Evolutionary conservation across 64 coral and sea anemone genomes (phyloP), one percentile per base, ranked within the genome.

Genomic region (Exaiptasia diaphana): DNA sequence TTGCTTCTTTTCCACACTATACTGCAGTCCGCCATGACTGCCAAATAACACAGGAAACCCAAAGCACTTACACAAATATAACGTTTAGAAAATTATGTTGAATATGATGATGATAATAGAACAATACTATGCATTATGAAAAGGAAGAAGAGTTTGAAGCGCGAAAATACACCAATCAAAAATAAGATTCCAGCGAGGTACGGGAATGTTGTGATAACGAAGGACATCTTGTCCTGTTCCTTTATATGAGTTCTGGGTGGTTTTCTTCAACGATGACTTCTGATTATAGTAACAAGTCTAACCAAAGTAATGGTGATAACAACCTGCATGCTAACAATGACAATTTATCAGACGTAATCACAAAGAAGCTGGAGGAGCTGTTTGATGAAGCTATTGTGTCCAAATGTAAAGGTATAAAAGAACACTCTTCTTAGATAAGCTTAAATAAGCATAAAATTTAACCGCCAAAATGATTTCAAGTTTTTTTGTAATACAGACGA

Each of bases 401-500:
- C 20, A 56, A 56, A 24, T 56, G 20, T 24, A 24, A 56, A 56
- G 53, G 53, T 56, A 24, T 21, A 24, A 56, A 24, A 56, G 20
- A 21, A 21, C 18, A 56, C 53, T 17, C 26, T 56, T 1, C 20
- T n/a, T n/a, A n/a, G 53, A 17, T 17, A 56, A 21, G 10, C 26
- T 56, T 56, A 21, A 21, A 56, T 56, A 0, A 56, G 18, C 26
- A n/a, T 4, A 5, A 17, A 56, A 21, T 17, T 5, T 21, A 56
- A 56, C 53, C 20, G 53, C 20, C 18, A 56, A 56, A 21, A 49
- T 49, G 45, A 63, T 63, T 63, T 39, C 34, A 35, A 21, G 25
- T 68, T 30, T 68, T 32, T 24, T 68, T n/a, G n/a, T n/a, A n/a
- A n/a, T n/a, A n/a, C n/a, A 70, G 67, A 70, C 1, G 67, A 62